Conservation (phyloP, 1,140 invertebrate species). For the Drosophila parvula region DNA sequence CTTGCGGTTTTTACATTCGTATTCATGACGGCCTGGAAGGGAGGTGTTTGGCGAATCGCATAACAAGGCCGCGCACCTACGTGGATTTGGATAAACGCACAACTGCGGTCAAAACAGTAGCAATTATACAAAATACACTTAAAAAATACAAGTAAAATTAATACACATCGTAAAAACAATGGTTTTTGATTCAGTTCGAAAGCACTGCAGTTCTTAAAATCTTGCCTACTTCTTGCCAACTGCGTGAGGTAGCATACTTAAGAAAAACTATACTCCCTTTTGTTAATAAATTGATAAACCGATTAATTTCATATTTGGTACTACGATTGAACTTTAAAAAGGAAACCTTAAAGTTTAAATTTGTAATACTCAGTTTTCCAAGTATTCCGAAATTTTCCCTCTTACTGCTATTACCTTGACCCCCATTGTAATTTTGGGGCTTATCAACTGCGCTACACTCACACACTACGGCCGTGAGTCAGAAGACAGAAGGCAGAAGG, state of each 20-base stretch:
- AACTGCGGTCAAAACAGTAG: neutral
- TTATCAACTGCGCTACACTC: conserved; percentile 60
- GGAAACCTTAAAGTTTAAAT: neutral
- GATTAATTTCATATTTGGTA: neutral
- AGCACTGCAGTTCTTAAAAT: neutral
- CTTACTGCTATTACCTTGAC: conserved; percentile 3
- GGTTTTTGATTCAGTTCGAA: neutral
- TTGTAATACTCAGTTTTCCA: neutral
- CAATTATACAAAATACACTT: no score
- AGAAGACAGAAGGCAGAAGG: conserved; percentile 63
- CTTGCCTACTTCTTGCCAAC: neutral
- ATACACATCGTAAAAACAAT: neutral
- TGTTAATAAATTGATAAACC: neutral
- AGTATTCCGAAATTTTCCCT: no score
- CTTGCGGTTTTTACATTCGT: conserved; percentile 56
- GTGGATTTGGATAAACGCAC: conserved; percentile 17
- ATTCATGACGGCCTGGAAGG: conserved; percentile 18
- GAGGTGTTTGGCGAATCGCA: conserved; percentile 36
- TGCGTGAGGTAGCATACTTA: neutral
- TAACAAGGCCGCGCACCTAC: conserved; percentile 42
- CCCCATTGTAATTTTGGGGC: conserved; percentile 22
- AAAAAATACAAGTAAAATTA: neutral
- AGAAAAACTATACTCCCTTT: neutral
- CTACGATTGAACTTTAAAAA: neutral
- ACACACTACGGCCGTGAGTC: conserved; percentile 60